Percentiles rank a stretch among this genome's conserved stretches.
Evolutionary conservation across 37 sponge, comb jelly and placozoan genomes (phyloP).

Genomic region (Cliona cf. orientalis): DNA sequence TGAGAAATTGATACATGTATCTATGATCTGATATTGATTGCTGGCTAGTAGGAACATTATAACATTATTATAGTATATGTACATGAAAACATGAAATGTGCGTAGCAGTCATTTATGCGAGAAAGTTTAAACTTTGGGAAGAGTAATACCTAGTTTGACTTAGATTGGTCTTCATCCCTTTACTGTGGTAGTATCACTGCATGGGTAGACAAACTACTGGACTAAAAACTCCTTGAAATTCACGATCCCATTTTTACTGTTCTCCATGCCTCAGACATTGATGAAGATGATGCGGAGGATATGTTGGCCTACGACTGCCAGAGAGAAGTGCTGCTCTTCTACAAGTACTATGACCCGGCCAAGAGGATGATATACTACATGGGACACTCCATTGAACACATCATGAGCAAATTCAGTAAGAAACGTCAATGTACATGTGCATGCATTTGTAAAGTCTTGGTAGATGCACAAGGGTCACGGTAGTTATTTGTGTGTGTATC

Average conservation of each 20-base stretch:
- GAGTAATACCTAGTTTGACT: too few species aligned
- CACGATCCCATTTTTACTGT: neutral
- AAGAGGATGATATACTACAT: conserved; percentile 63
- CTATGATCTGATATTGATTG: too few species aligned
- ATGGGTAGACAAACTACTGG: neutral
- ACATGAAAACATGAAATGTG: too few species aligned
- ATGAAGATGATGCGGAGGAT: neutral
- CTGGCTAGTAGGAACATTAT: too few species aligned
- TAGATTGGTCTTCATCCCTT: too few species aligned
- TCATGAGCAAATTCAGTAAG: conserved; percentile 66
- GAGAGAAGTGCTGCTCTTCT: conserved; percentile 84
- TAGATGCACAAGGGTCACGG: too few species aligned
- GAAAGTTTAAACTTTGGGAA: too few species aligned
- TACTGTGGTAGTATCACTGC: too few species aligned
- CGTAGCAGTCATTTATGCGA: too few species aligned
- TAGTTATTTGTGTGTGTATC: too few species aligned
- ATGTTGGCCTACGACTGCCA: neutral
- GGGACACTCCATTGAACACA: conserved; percentile 63
- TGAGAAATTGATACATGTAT: neutral
- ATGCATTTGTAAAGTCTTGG: too few species aligned
- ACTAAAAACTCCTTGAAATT: neutral
- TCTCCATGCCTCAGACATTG: neutral
- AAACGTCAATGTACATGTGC: too few species aligned
- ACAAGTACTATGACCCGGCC: conserved; percentile 87
- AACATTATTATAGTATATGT: neutral